These are phyloP conservation scores for Pseudomyrmex flavicornis DNA, from an alignment of 1,140 invertebrate genomes.

Conservation along the genomic window DNA sequence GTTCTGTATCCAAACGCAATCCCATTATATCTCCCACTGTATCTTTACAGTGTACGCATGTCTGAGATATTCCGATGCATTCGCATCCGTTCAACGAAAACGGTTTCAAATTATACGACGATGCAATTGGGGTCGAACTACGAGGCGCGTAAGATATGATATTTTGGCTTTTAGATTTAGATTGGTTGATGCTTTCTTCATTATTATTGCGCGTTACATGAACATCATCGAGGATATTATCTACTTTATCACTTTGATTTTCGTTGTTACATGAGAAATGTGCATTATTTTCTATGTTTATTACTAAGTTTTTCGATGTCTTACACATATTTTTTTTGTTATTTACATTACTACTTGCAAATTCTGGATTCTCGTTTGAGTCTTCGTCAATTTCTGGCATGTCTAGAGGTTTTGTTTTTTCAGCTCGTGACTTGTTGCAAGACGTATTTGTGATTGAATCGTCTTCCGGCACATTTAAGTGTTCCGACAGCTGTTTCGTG, in stretches of 20 bases:
- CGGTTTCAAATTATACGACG: neutral
- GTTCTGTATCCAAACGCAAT: neutral
- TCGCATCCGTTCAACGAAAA: neutral
- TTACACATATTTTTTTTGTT: neutral
- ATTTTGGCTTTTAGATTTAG: neutral
- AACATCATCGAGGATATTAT: neutral
- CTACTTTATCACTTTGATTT: neutral
- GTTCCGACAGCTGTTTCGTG: too few species aligned
- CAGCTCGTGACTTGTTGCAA: neutral
- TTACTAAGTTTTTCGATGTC: neutral
- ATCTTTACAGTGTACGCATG: too few species aligned
- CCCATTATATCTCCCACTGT: neutral
- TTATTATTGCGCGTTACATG: neutral
- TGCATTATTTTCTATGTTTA: neutral
- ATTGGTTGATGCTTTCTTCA: neutral
- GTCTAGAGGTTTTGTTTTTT: neutral
- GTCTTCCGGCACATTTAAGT: neutral
- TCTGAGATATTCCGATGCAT: neutral
- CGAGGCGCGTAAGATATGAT: neutral
- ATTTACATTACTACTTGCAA: neutral
- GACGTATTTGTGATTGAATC: neutral
- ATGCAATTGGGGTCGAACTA: neutral
- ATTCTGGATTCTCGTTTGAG: too few species aligned
- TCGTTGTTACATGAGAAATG: neutral
- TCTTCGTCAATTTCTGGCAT: neutral